Evolutionary conservation across 2,113 vertebrate genomes (phyloP), one percentile per base, ranked within the genome.

Genomic region (Rhipidura dahli): DNA sequence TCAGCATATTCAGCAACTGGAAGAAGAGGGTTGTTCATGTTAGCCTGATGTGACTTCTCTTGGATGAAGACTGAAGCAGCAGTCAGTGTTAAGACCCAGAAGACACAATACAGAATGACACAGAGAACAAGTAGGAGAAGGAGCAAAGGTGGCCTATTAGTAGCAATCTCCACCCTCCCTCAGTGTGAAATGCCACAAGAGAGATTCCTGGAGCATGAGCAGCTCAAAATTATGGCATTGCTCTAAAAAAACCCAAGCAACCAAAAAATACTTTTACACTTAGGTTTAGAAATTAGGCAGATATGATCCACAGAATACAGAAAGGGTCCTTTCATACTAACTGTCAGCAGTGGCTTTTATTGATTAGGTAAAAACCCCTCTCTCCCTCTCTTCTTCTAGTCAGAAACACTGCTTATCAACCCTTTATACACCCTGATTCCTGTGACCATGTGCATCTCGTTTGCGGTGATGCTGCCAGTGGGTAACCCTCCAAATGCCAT

Each of bases 401-500:
- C 99, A 1, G 99, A 99, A 98, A 98, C 99, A 4, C 97, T 99
- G 93, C 98, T 97, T 61, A 99, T 99, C 91, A 99, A 99, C 96
- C 99, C 99, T 11, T 98, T 99, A 71, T 99, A 99, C 96, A 99
- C 99, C 20, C 97, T 99, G 95, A 99, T 99, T 96, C 99, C 99
- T 4, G 98, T 99, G 97, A 99, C 99, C 94, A 99, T 99, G 99
- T 99, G 99, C 40, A 99, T 99, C 97, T 99, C 99, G 33, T 99
- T 99, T 24, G 99, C 99, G 33, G 99, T 99, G 97, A 99, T 99
- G 99, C 98, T 99, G 95, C 99, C 99, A 6, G 99, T 99, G 92
- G 99, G 99, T 79, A 99, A 99, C 94, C 99, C 99, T 50, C 99
- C 99, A 89, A 99, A 99, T 15, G 99, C 99, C 96, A 99, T 99